Evolutionary conservation across 2,113 vertebrate genomes (phyloP), one percentile per base, ranked within the genome.

Genomic region (Scalopus aquaticus): DNA sequence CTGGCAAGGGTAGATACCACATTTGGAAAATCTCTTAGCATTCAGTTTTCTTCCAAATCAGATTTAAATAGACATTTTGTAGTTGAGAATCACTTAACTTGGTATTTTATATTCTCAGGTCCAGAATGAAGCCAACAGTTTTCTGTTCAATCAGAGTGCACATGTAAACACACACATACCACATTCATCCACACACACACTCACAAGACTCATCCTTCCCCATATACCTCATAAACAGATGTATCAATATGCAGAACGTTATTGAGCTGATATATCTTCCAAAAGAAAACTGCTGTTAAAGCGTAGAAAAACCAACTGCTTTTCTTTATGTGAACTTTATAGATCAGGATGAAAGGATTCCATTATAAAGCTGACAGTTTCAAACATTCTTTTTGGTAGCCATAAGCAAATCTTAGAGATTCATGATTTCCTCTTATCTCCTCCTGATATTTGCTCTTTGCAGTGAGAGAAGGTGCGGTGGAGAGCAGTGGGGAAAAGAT

Each of bases 41-140:
- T 89, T 85, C 30, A 82, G 3, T 85, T 51, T 65, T 76, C 92
- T 86, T 82, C 56, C 62, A 74, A 94, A 70, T 82, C 54, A n/a
- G 89, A 42, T 64, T 91, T 39, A 46, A 37, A 58, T 60, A 86
- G 58, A 26, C 13, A 28, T 13, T 42, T 65, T 70, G 49, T 37
- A 3, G n/a, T 44, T 86, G 70, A 78, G 94, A 89, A 35, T 49
- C 35, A 58, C 35, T 49, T 42, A 12, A 76, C 56, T 56, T 72
- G 9, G 37, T 32, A 13, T 74, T 51, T 80, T 88, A 44, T 60
- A 30, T 62, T 77, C 22, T 77, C 13, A 39, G 17, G 37, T 73
- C 30, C 30, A 44, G 54, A 81, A 86, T 51, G 32, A 15, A 60
- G 73, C 72, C 1, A 30, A 19, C 5, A 22, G 16, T 82, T 90